Percentiles rank a stretch among this genome's conserved stretches.
Conservation (phyloP, 2,888 invertebrate genomes). For the Dryobota labecula region DNA sequence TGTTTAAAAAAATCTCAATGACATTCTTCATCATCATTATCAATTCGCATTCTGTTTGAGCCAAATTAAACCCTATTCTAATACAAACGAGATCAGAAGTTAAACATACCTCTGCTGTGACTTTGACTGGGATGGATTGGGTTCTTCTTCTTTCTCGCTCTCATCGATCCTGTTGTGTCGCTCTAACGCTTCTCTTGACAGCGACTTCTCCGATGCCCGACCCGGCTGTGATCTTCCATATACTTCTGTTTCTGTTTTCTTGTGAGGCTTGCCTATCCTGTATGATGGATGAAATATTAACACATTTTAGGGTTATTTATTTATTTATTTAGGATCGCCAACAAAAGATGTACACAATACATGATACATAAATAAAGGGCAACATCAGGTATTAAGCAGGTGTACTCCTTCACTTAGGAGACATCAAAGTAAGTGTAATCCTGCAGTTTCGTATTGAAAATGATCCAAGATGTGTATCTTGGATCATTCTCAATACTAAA, state of each 20-base stretch:
- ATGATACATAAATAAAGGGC: no score
- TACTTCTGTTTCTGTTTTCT: slow-evolving; percentile 83
- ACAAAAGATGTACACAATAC: no score
- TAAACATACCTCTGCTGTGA: slow-evolving; percentile 70
- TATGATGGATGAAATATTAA: slow-evolving; percentile 1
- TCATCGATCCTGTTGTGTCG: slow-evolving; percentile 81
- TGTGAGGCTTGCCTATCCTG: slow-evolving; percentile 90
- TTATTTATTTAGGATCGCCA: no score
- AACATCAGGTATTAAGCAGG: no score
- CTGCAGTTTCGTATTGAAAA: neutral
- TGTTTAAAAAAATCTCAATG: neutral
- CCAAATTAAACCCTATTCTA: neutral
- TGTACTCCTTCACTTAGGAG: no score
- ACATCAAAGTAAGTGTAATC: no score
- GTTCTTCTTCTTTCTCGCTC: slow-evolving; percentile 75
- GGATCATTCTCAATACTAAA: no score
- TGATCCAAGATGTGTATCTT: no score
- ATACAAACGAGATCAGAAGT: neutral
- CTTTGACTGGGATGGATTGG: slow-evolving; percentile 61
- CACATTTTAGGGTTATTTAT: neutral
- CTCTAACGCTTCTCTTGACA: slow-evolving; percentile 85
- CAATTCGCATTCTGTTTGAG: neutral
- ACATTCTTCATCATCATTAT: neutral
- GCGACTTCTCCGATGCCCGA: slow-evolving; percentile 86
- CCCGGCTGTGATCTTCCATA: slow-evolving; percentile 85